These are phyloP conservation scores for Lysandra bellargus DNA, from an alignment of 2,888 invertebrate species.

Conservation along the genomic window DNA sequence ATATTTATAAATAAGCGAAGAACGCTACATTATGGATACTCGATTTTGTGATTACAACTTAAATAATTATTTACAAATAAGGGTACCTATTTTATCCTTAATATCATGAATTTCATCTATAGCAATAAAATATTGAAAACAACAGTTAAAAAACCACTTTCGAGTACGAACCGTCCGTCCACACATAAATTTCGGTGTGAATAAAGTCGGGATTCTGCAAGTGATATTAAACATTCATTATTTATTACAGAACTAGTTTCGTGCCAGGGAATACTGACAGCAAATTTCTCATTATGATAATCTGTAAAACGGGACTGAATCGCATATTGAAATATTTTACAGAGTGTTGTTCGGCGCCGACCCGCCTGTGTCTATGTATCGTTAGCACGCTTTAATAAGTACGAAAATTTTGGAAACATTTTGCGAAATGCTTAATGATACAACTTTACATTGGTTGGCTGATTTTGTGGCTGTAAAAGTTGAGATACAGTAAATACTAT, in stretches of 20 bases:
- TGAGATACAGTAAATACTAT: neutral
- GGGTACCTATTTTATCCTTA: neutral
- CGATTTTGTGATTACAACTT: neutral
- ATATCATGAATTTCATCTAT: neutral
- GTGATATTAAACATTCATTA: constrained; percentile 31
- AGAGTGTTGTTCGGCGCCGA: constrained; percentile 18
- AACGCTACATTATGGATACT: neutral
- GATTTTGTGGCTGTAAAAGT: neutral
- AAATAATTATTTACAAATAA: neutral
- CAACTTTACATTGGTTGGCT: constrained; percentile 30
- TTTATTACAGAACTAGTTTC: constrained; percentile 26
- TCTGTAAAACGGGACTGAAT: constrained; percentile 36
- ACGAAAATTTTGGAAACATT: constrained; percentile 19
- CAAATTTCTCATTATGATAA: constrained; percentile 35
- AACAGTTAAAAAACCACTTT: constrained; percentile 9
- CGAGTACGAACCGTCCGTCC: neutral
- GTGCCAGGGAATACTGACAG: constrained; percentile 32
- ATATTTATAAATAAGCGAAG: neutral
- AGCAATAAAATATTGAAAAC: neutral
- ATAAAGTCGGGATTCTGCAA: constrained; percentile 31
- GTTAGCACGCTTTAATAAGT: constrained; percentile 26
- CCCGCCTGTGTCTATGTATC: constrained; percentile 14
- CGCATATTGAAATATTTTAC: constrained; percentile 34
- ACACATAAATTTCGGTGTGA: constrained; percentile 13
- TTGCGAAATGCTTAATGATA: constrained; percentile 23